These are phyloP conservation scores for Brachypalpus laphriformis DNA, from an alignment of 2,888 invertebrate genomes.

Conservation along the genomic window DNA sequence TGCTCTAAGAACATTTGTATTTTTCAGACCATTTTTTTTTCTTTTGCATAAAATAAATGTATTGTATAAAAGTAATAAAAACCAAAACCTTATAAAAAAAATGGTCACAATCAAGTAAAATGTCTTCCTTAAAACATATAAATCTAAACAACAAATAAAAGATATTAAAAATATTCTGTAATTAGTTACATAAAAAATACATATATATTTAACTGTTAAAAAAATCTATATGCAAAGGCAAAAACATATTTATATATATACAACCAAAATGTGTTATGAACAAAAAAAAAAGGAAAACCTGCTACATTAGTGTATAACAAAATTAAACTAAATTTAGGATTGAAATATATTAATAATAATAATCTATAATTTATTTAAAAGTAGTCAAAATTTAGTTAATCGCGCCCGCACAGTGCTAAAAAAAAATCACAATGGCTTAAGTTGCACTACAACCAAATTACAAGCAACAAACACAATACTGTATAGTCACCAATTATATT, in stretches of 20 bases:
- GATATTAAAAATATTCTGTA: slow-evolving; percentile 55
- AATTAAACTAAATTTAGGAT: slow-evolving; percentile 1
- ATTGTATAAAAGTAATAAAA: slow-evolving; percentile 22
- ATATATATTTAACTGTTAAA: slow-evolving; percentile 67
- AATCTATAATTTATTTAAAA: slow-evolving; percentile 17
- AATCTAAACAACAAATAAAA: slow-evolving; percentile 45
- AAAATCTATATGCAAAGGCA: slow-evolving; percentile 22
- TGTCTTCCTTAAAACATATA: slow-evolving; percentile 77
- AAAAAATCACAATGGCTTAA: slow-evolving; percentile 36
- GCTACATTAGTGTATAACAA: slow-evolving; percentile 30
- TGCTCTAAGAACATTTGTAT: slow-evolving; percentile 70
- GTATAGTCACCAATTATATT: slow-evolving; percentile 69
- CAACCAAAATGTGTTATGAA: slow-evolving; percentile 36
- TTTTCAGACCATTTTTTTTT: slow-evolving; percentile 65
- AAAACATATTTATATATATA: slow-evolving; percentile 56
- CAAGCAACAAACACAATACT: slow-evolving; percentile 33
- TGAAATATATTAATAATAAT: slow-evolving; percentile 23
- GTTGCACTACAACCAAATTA: slow-evolving; percentile 23
- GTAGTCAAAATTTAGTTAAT: slow-evolving; percentile 51
- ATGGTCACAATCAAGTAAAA: slow-evolving; percentile 80
- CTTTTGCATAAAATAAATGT: neutral
- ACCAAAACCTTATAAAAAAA: slow-evolving; percentile 48
- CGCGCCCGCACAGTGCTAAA: slow-evolving; percentile 65
- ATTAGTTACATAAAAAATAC: slow-evolving; percentile 38
- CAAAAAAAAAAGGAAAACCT: slow-evolving; percentile 1